Base-by-base conservation (phyloP, 64 coral and sea anemone genomes). In the Catalaphyllia jardinei region DNA sequence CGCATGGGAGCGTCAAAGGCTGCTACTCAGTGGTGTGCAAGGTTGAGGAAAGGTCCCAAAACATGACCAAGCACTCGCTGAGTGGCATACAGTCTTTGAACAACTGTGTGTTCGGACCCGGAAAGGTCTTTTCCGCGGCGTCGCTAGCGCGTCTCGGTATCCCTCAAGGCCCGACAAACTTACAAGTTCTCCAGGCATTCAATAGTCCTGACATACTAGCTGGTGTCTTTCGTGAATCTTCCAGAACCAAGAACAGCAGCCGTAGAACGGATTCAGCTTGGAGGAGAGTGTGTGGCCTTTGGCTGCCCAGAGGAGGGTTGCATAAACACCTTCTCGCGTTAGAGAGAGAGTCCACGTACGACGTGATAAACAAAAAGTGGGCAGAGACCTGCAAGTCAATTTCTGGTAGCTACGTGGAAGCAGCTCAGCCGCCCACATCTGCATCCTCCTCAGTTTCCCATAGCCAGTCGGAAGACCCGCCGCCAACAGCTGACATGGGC, bases 21-120 rank as follows among this genome's bases (percentile, higher is more conserved):
- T 86, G 82, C 54, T 49, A 67, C 29, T 74, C 78, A 30, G 83
- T 76, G 31, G 75, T 82, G 54, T 75, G 74, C 64, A 79, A 79
- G 69, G 83, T 82, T 71, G 75, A 88, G 67, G 54, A 61, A 74
- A 74, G 64, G 30, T 73, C 73, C n/a, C 75, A 88, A 69, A 67
- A 46, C 67, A 87, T 64, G 74, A 78, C 91, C 51, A 73, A 92
- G 73, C 85, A 82, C 73, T 75, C 52, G 42, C 61, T 93, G 33
- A 78, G 86, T 92, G 52, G 27, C 30, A 38, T 38, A 38, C 35
- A 38, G 35, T 38, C 35, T 38, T 38, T 38, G 35, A 4, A 38
- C 4, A 38, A 38, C 35, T 38, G 1, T 4, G 35, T 38, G 60
- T 87, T 92, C 85, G 72, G 90, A 72, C 31, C 63, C 52, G 82